Evolutionary conservation across 2,113 vertebrate species (phyloP).

Genomic region (Donacobius atricapilla): DNA sequence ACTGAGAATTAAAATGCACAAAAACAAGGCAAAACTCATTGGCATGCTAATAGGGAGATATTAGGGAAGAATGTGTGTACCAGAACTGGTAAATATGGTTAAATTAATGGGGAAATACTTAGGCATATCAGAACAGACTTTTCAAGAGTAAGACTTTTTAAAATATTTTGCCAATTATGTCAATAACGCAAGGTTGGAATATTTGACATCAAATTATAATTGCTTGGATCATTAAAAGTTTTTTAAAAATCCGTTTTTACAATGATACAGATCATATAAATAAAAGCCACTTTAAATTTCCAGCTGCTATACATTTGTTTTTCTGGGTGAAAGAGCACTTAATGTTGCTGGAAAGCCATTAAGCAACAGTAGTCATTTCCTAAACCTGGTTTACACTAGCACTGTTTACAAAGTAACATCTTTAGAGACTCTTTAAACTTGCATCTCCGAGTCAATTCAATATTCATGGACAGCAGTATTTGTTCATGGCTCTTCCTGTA

Average conservation of each 20-base stretch:
- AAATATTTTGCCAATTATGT: neutral
- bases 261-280: neutral
- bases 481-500: neutral
- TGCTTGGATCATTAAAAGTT: neutral
- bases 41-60: neutral
- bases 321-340: neutral
- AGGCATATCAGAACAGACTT: neutral
- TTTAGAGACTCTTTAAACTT: neutral
- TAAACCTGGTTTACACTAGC: neutral
- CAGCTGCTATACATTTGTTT: neutral
- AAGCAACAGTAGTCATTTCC: neutral
- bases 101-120: neutral
- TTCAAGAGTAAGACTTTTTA: neutral
- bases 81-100: neutral
- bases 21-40: neutral
- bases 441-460: neutral
- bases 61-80: rapidly evolving
- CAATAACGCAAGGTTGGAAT: neutral
- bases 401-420: neutral
- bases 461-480: neutral
- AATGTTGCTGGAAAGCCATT: neutral
- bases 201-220: neutral
- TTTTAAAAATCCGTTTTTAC: neutral
- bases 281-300: neutral
- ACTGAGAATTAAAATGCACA: neutral